A percentile compares a stretch with the other conserved stretches of the same genome.
phyloP scores from a whole-genome alignment of 2,113 vertebrate genomes.

The Pluvianellus socialis region DNA sequence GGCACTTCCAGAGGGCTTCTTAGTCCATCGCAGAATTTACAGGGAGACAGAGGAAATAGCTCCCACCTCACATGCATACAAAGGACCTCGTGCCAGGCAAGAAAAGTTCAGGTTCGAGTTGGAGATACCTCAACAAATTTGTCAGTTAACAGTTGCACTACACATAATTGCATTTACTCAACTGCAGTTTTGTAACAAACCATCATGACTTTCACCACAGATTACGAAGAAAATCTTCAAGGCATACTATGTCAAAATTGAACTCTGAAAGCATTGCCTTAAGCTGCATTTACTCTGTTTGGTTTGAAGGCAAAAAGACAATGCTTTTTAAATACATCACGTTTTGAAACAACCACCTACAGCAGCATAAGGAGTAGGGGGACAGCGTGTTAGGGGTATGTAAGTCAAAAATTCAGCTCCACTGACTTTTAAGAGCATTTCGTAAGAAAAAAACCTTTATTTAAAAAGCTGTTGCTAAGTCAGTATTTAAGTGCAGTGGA shows the following conservation, averaged over 20 bases:
- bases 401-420: slow-evolving; percentile 2
- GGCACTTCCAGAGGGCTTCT: background rate
- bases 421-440: background rate
- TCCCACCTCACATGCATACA: background rate
- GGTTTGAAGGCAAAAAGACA: background rate
- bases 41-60: background rate
- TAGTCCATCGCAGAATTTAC: background rate
- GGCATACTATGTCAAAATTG: background rate
- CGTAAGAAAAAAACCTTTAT: background rate
- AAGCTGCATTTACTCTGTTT: background rate
- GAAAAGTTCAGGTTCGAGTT: background rate
- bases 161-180: background rate
- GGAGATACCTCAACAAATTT: background rate
- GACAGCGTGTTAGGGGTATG: background rate
- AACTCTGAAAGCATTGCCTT: background rate
- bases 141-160: background rate
- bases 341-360: background rate
- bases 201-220: background rate
- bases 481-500: background rate
- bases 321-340: background rate
- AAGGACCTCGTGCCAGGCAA: background rate
- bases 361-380: background rate
- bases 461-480: background rate
- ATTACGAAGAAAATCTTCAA: background rate
- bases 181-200: background rate